phyloP scores from a whole-genome alignment of 2,888 invertebrate species.

The Drosophila limbata region DNA sequence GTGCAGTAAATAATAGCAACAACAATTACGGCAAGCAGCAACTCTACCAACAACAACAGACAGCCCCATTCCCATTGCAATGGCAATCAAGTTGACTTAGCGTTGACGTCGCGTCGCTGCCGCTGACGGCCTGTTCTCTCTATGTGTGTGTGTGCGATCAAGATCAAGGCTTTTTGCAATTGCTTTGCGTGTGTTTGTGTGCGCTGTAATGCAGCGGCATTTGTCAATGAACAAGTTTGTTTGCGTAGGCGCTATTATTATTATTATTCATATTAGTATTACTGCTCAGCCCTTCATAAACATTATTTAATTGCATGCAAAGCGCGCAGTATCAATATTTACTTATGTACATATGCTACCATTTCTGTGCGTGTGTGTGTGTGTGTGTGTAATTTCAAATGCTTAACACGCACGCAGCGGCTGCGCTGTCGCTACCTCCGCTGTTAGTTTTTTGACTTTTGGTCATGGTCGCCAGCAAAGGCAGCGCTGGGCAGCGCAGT shows the following conservation, averaged over 20 bases:
- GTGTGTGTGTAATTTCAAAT: constrained; percentile 55
- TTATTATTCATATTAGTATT: constrained; percentile 5
- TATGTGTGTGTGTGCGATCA: constrained; percentile 68
- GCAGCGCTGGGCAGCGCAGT: constrained; percentile 29
- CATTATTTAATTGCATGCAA: constrained; percentile 40
- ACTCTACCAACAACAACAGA: constrained; percentile 18
- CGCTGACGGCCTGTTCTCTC: constrained; percentile 28
- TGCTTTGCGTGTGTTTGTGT: constrained; percentile 24
- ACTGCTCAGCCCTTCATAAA: constrained; percentile 58
- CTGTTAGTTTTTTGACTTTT: constrained; percentile 38
- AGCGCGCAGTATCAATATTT: constrained; percentile 42
- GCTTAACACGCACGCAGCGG: constrained; percentile 63
- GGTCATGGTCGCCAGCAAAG: constrained; percentile 58
- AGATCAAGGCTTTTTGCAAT: constrained; percentile 81
- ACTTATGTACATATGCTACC: constrained; percentile 28
- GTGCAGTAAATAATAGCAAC: constrained; percentile 71
- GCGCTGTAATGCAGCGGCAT: constrained; percentile 37
- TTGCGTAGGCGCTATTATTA: constrained; percentile 52
- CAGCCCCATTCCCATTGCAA: constrained; percentile 48
- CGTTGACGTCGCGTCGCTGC: constrained; percentile 5
- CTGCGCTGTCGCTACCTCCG: constrained; percentile 18
- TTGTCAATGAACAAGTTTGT: constrained; percentile 56
- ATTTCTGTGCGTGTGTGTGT: constrained; percentile 8
- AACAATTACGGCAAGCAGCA: constrained; percentile 41
- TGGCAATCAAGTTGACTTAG: constrained; percentile 44